A percentile compares a stretch with the other conserved stretches of the same genome.
Evolutionary conservation across 1,140 invertebrate species (phyloP).

Genomic region (Caligus rogercresseyi): DNA sequence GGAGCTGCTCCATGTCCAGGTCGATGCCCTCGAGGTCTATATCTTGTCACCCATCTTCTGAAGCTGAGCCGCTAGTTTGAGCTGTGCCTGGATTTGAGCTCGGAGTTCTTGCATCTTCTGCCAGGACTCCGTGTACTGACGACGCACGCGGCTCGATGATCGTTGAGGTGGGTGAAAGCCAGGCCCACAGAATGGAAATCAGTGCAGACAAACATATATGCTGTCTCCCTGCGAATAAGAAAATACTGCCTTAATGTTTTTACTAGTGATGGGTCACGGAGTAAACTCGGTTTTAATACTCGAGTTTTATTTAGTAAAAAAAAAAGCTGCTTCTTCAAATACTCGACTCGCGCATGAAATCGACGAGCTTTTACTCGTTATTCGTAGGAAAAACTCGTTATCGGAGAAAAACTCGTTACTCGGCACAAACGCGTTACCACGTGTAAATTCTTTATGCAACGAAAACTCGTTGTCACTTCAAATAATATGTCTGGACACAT

Average conservation of each 20-base stretch:
- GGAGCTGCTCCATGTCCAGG: conserved; percentile 10
- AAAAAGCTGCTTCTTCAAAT: too few relatives aligned
- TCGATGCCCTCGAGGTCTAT: conserved; percentile 17
- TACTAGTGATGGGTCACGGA: background rate
- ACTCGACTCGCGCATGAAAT: too few relatives aligned
- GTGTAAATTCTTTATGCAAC: too few relatives aligned
- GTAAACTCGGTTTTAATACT: too few relatives aligned
- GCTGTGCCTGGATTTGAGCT: conserved; percentile 36
- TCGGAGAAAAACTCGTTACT: too few relatives aligned
- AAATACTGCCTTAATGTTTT: conserved; percentile 22
- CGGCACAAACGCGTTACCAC: too few relatives aligned
- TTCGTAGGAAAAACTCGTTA: too few relatives aligned
- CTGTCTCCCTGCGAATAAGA: conserved; percentile 44
- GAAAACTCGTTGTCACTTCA: too few relatives aligned
- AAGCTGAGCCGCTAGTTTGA: conserved; percentile 16
- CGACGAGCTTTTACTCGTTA: too few relatives aligned
- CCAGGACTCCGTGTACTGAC: conserved; percentile 70
- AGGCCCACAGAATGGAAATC: conserved; percentile 81
- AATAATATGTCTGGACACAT: too few relatives aligned
- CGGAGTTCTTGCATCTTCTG: conserved; percentile 36
- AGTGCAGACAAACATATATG: conserved; percentile 73
- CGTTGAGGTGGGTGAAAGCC: conserved; percentile 75
- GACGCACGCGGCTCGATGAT: conserved; percentile 72
- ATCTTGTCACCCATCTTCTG: conserved; percentile 7
- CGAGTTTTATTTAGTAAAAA: too few relatives aligned